Evolutionary conservation across 2,888 invertebrate genomes (phyloP), one percentile per base, ranked within the genome.

Genomic region (Congeria kusceri): DNA sequence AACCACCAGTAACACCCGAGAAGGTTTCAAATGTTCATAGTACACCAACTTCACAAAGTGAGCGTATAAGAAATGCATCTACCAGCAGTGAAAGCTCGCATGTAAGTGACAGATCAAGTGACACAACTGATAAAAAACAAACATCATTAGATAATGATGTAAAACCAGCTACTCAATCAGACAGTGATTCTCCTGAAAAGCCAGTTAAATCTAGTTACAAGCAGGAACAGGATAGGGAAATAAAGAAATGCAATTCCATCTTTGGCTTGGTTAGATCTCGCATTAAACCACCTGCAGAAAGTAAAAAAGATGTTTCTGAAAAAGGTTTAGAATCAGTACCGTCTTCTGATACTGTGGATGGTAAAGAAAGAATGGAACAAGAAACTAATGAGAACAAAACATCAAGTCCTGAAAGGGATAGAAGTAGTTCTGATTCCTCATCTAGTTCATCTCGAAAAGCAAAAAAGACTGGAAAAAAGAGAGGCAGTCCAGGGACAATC

Each of bases 201-300:
- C 53, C 53, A n/a, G 23, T 23, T 1, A 25, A 53, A 53, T 44
- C 46, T 15, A 56, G 56, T 46, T 77, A 64, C 46, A 68, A 72
- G 25, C 44, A 61, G 32, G 62, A 69, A 23, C 71, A 72, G 65
- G 69, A 72, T 27, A 57, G 72, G 27, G 57, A 59, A n/a, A 72
- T 80, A 11, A 73, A 63, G 47, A 80, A 76, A 59, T 76, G 80
- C 57, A 76, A 69, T 62, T 80, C 80, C 11, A 80, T 80, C 7
- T 80, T 80, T 66, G 65, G 71, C 11, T n/a, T 62, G 27, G 70
- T 70, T 27, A 70, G 53, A 70, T 56, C 71, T 25, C 20, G 49
- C 11, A 62, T 62, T 25, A 70, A 70, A 44, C 56, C 69, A 27
- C 5, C 20, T 7, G 18, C 18, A n/a, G 3, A 27, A n/a, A 18